Conservation (phyloP, 2,888 invertebrate species). For the Chymomyza procnemis region DNA sequence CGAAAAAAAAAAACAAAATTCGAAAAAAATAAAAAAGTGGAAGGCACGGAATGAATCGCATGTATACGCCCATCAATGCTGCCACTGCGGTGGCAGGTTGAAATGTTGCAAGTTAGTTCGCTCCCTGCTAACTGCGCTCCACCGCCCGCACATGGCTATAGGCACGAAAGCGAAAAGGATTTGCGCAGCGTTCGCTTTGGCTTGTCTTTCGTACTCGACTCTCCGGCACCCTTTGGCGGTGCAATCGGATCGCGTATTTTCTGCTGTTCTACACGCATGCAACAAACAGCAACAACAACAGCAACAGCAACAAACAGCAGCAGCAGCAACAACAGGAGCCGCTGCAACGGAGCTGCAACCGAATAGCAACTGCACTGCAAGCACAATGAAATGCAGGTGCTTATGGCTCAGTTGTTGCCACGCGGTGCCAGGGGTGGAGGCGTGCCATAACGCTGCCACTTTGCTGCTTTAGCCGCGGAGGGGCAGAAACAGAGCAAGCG, state of each 20-base stretch:
- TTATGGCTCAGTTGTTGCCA: constrained; percentile 35
- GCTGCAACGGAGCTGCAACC: constrained; percentile 9
- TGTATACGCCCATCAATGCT: constrained; percentile 75
- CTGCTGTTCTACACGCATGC: constrained; percentile 72
- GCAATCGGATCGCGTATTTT: constrained; percentile 72
- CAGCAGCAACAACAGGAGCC: constrained; percentile 21
- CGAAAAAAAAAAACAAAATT: constrained; percentile 14
- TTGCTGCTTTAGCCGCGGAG: constrained; percentile 29
- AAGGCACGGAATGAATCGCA: constrained; percentile 69
- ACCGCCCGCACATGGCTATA: constrained; percentile 19
- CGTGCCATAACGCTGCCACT: constrained; percentile 36
- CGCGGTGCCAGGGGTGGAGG: constrained; percentile 9
- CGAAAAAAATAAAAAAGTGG: constrained; percentile 45
- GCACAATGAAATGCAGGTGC: constrained; percentile 60
- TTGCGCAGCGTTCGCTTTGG: constrained; percentile 16
- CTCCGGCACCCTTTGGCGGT: constrained; percentile 49
- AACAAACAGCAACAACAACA: constrained; percentile 55
- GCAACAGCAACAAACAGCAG: constrained; percentile 30
- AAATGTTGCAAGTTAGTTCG: constrained; percentile 55
- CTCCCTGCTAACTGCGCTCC: constrained; percentile 6
- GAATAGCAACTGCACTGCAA: background rate
- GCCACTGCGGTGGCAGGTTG: constrained; percentile 74
- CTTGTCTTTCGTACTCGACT: background rate
- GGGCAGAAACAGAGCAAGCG: too few relatives aligned
- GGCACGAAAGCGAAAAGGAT: constrained; percentile 75